Conservation (phyloP, 2,888 invertebrate genomes). For the Brassicogethes aeneus region DNA sequence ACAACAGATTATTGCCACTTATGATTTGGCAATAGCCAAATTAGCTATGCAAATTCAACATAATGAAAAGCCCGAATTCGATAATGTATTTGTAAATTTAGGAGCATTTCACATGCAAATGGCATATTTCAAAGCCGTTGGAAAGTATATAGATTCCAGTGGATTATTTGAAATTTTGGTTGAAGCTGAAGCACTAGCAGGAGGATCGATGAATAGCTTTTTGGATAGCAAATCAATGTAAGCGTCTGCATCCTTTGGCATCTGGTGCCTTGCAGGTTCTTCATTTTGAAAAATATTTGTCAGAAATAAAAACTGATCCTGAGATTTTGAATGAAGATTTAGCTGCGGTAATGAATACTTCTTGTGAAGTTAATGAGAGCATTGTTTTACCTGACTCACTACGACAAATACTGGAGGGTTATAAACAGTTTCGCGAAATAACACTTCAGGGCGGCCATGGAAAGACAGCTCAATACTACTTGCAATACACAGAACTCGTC, state of each 20-base stretch:
- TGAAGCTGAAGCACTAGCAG: slow-evolving; percentile 25
- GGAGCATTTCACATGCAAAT: no score
- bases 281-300: slow-evolving; percentile 27
- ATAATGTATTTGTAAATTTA: no score
- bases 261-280: slow-evolving; percentile 25
- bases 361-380: slow-evolving; percentile 7
- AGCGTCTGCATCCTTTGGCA: slow-evolving; percentile 31
- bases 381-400: no score
- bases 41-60: no score
- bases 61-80: no score
- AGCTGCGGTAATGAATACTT: slow-evolving; percentile 8
- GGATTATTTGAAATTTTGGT: slow-evolving; percentile 28
- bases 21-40: no score
- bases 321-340: slow-evolving; percentile 9
- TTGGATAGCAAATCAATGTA: slow-evolving; percentile 31
- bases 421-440: no score
- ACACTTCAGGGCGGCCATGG: no score
- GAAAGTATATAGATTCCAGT: slow-evolving; percentile 28
- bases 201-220: slow-evolving; percentile 28
- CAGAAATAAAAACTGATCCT: slow-evolving; percentile 7
- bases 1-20: no score
- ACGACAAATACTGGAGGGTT: no score
- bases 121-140: slow-evolving; percentile 31
- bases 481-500: no score
- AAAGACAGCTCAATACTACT: no score